Evolutionary conservation across 2,888 invertebrate species (phyloP).

Genomic region (Mimas tiliae): DNA sequence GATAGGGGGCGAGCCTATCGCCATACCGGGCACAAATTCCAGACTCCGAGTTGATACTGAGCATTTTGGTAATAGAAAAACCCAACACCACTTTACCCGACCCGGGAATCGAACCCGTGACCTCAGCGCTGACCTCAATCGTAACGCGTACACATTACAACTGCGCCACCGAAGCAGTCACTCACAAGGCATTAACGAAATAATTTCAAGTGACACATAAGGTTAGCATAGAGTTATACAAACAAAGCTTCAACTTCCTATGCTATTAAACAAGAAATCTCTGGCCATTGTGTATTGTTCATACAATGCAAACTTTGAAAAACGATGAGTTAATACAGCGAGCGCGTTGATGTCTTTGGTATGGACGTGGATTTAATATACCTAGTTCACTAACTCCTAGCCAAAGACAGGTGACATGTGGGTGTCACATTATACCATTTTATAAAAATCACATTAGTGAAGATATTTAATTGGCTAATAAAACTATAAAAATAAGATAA

Average conservation of each 20-base stretch:
- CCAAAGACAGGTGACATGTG: slow-evolving; percentile 1
- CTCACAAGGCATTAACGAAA: slow-evolving; percentile 6
- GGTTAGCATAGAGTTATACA: slow-evolving; percentile 30
- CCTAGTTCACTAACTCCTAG: slow-evolving; percentile 10
- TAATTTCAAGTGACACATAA: slow-evolving; percentile 27
- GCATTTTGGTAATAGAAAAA: too few relatives aligned
- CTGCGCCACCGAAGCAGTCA: not conserved
- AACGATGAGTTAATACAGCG: slow-evolving; percentile 38
- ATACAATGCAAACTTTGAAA: slow-evolving; percentile 42
- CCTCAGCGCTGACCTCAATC: too few relatives aligned
- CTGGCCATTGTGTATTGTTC: slow-evolving; percentile 56
- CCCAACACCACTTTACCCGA: too few relatives aligned
- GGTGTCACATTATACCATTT: not conserved
- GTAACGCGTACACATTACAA: not conserved
- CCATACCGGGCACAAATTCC: too few relatives aligned
- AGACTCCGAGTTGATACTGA: too few relatives aligned
- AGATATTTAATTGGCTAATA: not conserved
- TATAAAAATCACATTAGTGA: not conserved
- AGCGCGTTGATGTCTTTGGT: slow-evolving; percentile 57
- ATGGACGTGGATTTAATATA: slow-evolving; percentile 29
- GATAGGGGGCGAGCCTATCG: too few relatives aligned
- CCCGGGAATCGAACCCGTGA: too few relatives aligned
- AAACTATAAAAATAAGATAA: not conserved
- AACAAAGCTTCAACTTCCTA: slow-evolving; percentile 44
- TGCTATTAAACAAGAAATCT: slow-evolving; percentile 45